These are phyloP conservation scores for Paralinhomoeus sp. DNA, from an alignment of 2,888 invertebrate species.

Conservation along the genomic window DNA sequence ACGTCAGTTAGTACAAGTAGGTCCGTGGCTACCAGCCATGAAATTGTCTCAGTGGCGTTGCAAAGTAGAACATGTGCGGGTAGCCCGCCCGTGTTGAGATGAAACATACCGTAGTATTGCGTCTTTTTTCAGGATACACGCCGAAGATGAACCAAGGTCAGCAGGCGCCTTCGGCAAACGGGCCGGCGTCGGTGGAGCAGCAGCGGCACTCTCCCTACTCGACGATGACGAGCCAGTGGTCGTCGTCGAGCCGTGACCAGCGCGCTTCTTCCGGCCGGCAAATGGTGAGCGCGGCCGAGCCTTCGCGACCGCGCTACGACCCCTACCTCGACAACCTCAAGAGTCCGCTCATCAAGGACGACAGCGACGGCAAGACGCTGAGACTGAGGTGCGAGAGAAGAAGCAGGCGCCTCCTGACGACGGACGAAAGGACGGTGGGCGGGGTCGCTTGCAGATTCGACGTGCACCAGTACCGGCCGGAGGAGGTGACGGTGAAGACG, in stretches of 20 bases:
- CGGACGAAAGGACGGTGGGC: too few species aligned
- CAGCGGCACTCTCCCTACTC: background rate
- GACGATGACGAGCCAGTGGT: background rate
- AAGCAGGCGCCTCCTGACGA: too few species aligned
- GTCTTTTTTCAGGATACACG: conserved; percentile 5
- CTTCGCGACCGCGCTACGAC: conserved; percentile 16
- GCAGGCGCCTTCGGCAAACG: background rate
- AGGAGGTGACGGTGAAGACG: conserved; percentile 81
- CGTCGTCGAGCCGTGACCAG: background rate
- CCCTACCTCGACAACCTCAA: conserved; percentile 24
- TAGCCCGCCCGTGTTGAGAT: too few species aligned
- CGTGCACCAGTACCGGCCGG: conserved; percentile 76
- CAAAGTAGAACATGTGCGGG: too few species aligned
- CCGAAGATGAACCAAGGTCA: conserved; percentile 4
- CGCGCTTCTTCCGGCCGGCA: background rate
- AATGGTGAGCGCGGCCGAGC: too few species aligned
- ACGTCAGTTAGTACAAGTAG: too few species aligned
- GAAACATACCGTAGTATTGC: too few species aligned
- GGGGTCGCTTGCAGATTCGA: conserved; percentile 43
- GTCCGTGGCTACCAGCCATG: too few species aligned
- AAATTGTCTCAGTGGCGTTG: too few species aligned
- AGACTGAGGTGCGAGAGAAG: conserved; percentile 42
- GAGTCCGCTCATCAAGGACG: conserved; percentile 76
- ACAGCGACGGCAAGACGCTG: conserved; percentile 72
- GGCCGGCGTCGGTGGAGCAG: background rate